Base-by-base conservation (phyloP, 92 coral and sea anemone genomes). In the Parazoanthus atlanticus region DNA sequence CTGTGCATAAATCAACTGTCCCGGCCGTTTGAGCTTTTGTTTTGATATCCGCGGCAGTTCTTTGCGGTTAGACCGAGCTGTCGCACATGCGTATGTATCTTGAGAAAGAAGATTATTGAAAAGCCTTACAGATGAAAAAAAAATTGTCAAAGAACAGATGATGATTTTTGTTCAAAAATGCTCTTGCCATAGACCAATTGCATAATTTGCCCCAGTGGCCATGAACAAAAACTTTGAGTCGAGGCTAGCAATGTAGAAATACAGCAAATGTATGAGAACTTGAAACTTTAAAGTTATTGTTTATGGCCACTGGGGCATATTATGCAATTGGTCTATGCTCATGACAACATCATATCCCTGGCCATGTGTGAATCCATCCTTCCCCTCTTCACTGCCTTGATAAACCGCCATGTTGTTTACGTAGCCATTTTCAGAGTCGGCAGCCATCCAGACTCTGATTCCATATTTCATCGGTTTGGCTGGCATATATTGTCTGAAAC, bases 11-110 rank as follows among this genome's bases (percentile, higher is more conserved):
- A 76, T 76, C 52, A 76, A 76, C 3, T 76, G 11, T 76, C 54
- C 54, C 69, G 67, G 61, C 47, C 73, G n/a, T 76, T 38, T 38
- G 47, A 93, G 86, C 64, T 91, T 93, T 40, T 83, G 74, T 46
- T 88, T 86, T 21, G 96, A 58, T 41, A 88, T 49, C 46, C 70
- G 78, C 32, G 93, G 93, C 52, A 93, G 84, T 41, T 80, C 91
- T 82, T 91, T 89, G 61, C 86, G 66, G 86, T 91, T 89, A 16
- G 72, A 30, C 29, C 91, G 74, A n/a, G 91, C 94, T n/a, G 91
- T 93, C 5, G 79, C 90, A 76, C 94, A 91, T 1, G 93, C 92
- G 66, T 81, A 89, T 5, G 89, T 91, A n/a, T n/a, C n/a, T 93
- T n/a, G 90, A 33, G 86, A 31, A 58, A 91, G 80, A 3, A 92